These are phyloP conservation scores for Allolobophora icterica DNA, from an alignment of 2,888 invertebrate species.

Conservation along the genomic window DNA sequence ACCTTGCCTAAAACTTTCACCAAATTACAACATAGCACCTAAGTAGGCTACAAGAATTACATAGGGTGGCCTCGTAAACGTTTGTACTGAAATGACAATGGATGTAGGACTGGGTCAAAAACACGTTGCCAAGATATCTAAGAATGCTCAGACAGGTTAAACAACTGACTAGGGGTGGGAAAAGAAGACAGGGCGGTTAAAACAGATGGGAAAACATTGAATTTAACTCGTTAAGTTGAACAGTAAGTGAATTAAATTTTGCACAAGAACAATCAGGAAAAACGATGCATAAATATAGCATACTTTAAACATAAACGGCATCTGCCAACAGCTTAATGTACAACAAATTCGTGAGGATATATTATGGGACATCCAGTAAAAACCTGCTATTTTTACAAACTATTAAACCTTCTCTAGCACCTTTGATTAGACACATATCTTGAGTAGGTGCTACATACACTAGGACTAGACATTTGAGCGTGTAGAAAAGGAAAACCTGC, in stretches of 20 bases:
- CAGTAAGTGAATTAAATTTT: background rate
- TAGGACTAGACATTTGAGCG: background rate
- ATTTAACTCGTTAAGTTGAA: background rate
- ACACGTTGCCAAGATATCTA: background rate
- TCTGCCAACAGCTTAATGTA: background rate
- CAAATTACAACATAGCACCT: background rate
- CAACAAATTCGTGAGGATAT: background rate
- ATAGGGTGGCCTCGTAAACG: background rate
- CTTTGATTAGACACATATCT: background rate
- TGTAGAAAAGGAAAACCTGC: slow-evolving; percentile 1
- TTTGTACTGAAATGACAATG: background rate
- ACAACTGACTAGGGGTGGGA: background rate
- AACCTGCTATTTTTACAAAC: background rate
- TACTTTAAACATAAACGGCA: background rate
- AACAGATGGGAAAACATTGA: too few relatives aligned
- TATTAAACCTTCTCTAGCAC: background rate
- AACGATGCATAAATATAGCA: background rate
- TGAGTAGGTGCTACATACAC: background rate
- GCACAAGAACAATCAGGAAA: background rate
- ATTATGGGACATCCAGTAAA: background rate
- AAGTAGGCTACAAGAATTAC: background rate
- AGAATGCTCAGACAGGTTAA: background rate
- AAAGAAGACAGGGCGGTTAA: too few relatives aligned
- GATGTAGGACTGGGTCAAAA: background rate
- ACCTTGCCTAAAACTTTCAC: background rate